Base-by-base conservation (phyloP, 2,797 vertebrate genomes). In the Sebastes melanostomus region DNA sequence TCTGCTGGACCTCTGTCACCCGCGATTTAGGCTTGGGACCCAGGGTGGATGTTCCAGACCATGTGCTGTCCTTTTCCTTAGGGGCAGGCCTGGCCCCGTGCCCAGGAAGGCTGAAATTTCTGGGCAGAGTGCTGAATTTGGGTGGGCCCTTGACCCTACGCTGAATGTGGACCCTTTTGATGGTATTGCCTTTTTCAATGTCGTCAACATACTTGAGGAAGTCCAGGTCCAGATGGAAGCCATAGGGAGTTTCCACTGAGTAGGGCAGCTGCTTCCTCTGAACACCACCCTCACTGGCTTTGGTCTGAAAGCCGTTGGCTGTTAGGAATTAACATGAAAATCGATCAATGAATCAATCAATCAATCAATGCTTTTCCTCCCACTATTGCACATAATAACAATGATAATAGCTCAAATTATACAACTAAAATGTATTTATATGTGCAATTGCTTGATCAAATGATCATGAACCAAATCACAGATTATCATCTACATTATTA, bases 151-250 rank as follows among this genome's bases (percentile, higher is more conserved):
- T 99, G 86, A 97, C 94, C 84, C 96, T 94, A 62, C 98, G 95
- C 84, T 98, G 98, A 90, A 99, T 97, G 82, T 97, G 97, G 56
- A 99, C 96, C 89, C 97, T 96, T 88, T 97, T 97, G 93, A 99
- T 98, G 82, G 98, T 99, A 90, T 99, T 97, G 56, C 98, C 98
- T 91, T 99, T 99, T 94, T 99, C 98, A 5, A 99, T 99, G 92
- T 99, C 98, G 1, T 99, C 98, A 52, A 99, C 98, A 24, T 99
- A 99, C 83, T 99, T 99, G 71, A 99, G 95, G 92, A 99, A 99
- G 92, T 99, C 98, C 78, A 99, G 95, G 90, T 99, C 98, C 85
- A 99, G 76, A 83, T 98, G 98, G 90, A 99, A 99, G 84, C 98
- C 98, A 3, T 99, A 99, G 0, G 98, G 98, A 0, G 98, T 99